Evolutionary conservation across 2,888 invertebrate species (phyloP), one percentile per base, ranked within the genome.

Genomic region (Epicampocera succincta): DNA sequence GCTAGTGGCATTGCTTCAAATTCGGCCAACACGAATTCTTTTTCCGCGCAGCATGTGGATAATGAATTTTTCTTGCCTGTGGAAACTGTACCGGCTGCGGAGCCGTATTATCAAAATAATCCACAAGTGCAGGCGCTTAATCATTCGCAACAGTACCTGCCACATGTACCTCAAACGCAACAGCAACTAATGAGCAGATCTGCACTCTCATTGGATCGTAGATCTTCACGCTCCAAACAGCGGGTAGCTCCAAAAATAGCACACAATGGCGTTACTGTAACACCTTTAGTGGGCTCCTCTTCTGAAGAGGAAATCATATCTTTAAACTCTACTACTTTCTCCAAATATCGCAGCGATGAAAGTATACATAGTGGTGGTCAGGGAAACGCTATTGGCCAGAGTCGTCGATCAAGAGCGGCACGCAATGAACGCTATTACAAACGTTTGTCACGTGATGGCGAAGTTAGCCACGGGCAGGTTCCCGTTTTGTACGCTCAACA

Each of bases 371-470:
- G 92, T 74, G 88, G 93, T 46, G 93, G 93, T 33, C 85, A 86
- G 46, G 86, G 86, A 1, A 93, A 92, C 77, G 92, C 92, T 15
- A 85, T 84, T 75, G 93, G 93, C 0, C 90, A 93, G 48, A 94
- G 92, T 87, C 93, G 94, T 85, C 93, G 93, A 86, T 94, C 95
- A 33, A 92, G 96, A 72, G 93, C 94, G 25, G 96, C 96, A 0
- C 92, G 96, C 85, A 96, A 96, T 68, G 96, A 96, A 88, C 92
- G 96, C 71, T 96, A 96, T 87, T 94, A 95, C 73, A 95, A 95
- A 87, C 92, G 96, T 71, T 90, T 95, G 84, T 95, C 95, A 13
- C 92, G 94, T 76, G 95, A 95, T 84, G 95, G 95, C 44, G 94
- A 94, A 87, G 86, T 87, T 4, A 89, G 88, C 66, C 87, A 88